Evolutionary conservation across 2,797 vertebrate species (phyloP), one percentile per base, ranked within the genome.

Genomic region (Muscicapa striata): DNA sequence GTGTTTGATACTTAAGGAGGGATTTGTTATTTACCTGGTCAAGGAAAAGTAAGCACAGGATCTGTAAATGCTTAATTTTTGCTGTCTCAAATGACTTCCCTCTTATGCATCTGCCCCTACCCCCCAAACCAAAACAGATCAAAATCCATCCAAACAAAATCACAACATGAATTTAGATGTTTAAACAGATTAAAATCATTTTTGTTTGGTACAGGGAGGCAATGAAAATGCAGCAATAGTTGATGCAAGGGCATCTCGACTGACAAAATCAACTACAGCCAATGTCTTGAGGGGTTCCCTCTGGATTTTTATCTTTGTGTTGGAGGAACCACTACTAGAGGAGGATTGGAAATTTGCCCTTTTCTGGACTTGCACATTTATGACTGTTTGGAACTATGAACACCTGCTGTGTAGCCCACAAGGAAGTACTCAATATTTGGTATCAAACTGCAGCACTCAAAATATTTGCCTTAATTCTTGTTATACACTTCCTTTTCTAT

Each of bases 181-280:
- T 75, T 78, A 48, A 89, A 52, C 73, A 34, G 48, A 72, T 40
- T 76, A 32, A 55, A 90, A 52, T 78, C 72, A 48, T 69, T 89
- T 78, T 38, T 84, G 1, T 59, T 84, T 3, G 10, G 15, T 73
- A 70, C 19, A 20, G 34, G 52, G 36, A 41, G 9, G 11, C 58
- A 69, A 48, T 62, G 58, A 57, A 69, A 82, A 54, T 43, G 26
- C 34, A 79, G 24, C 34, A 66, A 30, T 30, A 46, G 48, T 58
- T 66, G 20, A 54, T 26, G n/a, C 63, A 69, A 70, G 32, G 40
- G 15, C 9, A 58, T 6, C 26, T 87, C 57, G 83, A 32, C 69
- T 85, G 48, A 57, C 43, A 41, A 6, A 48, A 49, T 82, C 52
- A 70, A 4, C 9, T 54, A 8, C 21, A 55, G 9, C 27, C 22